Evolutionary conservation across 2,113 vertebrate genomes (phyloP), one percentile per base, ranked within the genome.

Genomic region (Hiodon alosoides): DNA sequence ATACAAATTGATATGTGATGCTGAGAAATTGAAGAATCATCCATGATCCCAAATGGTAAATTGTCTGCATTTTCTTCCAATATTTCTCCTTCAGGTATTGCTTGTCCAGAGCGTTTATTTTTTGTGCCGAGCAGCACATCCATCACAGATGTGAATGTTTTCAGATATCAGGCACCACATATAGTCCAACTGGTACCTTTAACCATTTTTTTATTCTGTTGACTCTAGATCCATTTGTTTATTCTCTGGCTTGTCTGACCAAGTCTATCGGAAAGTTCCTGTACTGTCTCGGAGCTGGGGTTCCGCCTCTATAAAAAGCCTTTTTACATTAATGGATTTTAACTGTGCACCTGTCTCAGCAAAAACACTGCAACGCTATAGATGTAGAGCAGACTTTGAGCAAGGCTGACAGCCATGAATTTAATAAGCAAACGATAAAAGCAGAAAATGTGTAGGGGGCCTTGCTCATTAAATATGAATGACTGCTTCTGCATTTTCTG

Each of bases 381-480:
- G 76, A 77, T 67, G 69, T 52, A 67, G 14, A 31, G 59, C 58
- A 73, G 67, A 75, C 82, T 89, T 85, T 86, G 85, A 86, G 84
- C 74, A 76, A 75, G 10, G 72, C 82, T 88, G 86, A 88, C 88
- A 86, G 88, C 82, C 82, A 80, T 48, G 46, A 80, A 83, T 88
- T 89, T 87, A 88, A 88, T 88, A 85, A 82, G 85, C 75, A 81
- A 86, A 85, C 72, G 78, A 83, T 86, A 85, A 85, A 84, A 84
- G 80, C 85, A 72, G 73, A 64, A 65, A 77, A 74, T 52, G 54
- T 80, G 80, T 76, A 71, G 47, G 69, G 69, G 79, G 77, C 79
- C 81, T 71, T 9, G 59, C 83, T 86, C 85, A 88, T 89, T 86
- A 90, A 89, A 89, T 87, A 89, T 89, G 83, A 90, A 90, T 90